Conservation (phyloP, 30 jellyfish, hydroid and myxozoan genomes). For the Aurelia coerulea region DNA sequence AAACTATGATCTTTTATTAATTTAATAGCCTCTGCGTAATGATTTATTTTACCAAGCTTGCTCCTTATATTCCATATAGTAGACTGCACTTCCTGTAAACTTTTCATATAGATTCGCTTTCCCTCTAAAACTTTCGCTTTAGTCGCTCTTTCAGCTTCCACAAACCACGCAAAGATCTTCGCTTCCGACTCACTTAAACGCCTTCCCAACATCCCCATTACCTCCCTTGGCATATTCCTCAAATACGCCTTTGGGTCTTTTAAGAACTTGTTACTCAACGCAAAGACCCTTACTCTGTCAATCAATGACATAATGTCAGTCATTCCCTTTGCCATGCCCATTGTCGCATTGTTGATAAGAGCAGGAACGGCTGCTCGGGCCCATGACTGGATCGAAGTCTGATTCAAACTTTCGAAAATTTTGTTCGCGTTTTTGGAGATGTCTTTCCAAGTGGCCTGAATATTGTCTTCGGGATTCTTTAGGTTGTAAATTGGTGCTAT, state of each 20-base stretch:
- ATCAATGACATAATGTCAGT: conserved; percentile 6
- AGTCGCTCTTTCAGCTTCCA: conserved; percentile 22
- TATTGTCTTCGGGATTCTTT: background rate
- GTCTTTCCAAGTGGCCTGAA: conserved; percentile 8
- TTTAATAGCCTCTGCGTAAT: conserved; percentile 1
- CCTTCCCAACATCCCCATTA: conserved; percentile 8
- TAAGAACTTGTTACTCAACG: background rate
- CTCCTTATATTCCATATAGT: background rate
- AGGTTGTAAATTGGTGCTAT: conserved; percentile 8
- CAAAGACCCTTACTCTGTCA: conserved; percentile 1
- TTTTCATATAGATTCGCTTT: background rate
- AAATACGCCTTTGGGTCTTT: conserved; percentile 40
- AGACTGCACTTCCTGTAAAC: background rate
- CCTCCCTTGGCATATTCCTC: conserved; percentile 13
- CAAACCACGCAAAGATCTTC: conserved; percentile 31
- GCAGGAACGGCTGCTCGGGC: conserved; percentile 33
- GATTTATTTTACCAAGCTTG: background rate
- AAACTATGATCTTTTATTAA: background rate
- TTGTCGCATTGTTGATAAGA: conserved; percentile 15
- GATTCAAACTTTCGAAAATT: conserved; percentile 2
- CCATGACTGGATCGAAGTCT: conserved; percentile 1
- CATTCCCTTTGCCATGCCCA: conserved; percentile 2
- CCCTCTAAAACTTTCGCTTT: conserved; percentile 5
- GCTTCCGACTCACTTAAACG: background rate
- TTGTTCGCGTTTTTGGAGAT: background rate